Evolutionary conservation across 2,888 invertebrate genomes (phyloP), one percentile per base, ranked within the genome.

Genomic region (Drosophila limbata): DNA sequence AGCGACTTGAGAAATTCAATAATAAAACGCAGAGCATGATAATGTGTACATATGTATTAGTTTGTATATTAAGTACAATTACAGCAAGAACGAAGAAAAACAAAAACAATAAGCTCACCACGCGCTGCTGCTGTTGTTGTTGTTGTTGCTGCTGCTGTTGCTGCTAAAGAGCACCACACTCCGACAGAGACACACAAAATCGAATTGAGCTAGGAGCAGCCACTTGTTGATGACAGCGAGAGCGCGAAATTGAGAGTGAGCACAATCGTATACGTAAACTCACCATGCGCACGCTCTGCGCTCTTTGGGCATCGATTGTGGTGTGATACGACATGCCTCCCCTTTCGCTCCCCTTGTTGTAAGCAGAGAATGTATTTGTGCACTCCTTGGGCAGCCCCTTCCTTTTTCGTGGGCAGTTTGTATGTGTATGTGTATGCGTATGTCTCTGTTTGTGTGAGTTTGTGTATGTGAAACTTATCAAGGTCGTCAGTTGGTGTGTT

Each of bases 401-500:
- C 80, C 69, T 67, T 76, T 79, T 64, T 69, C 53, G 77, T 76
- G 79, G 76, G 71, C 79, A 71, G 66, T 76, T 70, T 61, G 42
- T 55, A 52, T 42, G 47, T 59, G 42, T 39, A 40, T 61, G 15
- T 42, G 47, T 59, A 40, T 39, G 51, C 59, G n/a, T 68, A 44
- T 42, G 9, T 37, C 6, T 59, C 13, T 39, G 57, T 31, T 21
- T 62, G 51, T 60, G 45, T 60, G 51, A 33, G 25, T 42, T 47
- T 48, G 42, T 66, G 67, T 73, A 59, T 74, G 81, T 84, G 69
- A 70, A 88, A 89, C 85, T 91, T 91, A 91, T 91, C 91, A 91
- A 91, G 91, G 91, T 91, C 91, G 90, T 90, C 86, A 77, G 79
- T 90, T 84, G 87, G 83, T 82, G 90, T 89, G 56, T 56, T 79